Evolutionary conservation across 2,888 invertebrate species (phyloP).

Genomic region (Antitype chi): DNA sequence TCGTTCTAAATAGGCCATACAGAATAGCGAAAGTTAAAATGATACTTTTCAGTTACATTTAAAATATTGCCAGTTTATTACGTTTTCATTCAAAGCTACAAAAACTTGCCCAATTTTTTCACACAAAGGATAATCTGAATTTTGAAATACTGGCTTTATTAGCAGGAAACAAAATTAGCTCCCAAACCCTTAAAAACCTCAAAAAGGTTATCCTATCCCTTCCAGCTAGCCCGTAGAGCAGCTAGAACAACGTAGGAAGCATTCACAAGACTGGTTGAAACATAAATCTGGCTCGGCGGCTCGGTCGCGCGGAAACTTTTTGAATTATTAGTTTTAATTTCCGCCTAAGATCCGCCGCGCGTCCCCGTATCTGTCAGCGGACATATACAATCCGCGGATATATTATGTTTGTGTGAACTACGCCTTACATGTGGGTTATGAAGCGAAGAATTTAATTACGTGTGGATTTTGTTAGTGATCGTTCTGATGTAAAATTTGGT

Average conservation of each 20-base stretch:
- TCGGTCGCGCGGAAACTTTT: conserved; percentile 90
- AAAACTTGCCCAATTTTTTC: neutral
- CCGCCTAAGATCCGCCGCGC: conserved; percentile 89
- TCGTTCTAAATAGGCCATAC: neutral
- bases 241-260: conserved; percentile 81
- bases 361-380: conserved; percentile 88
- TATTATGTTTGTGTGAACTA: conserved; percentile 66
- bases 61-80: neutral
- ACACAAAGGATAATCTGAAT: neutral
- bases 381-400: conserved; percentile 78
- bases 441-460: conserved; percentile 65
- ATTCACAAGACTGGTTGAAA: conserved; percentile 86
- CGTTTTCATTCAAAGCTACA: neutral
- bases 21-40: neutral
- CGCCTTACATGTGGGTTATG: conserved; percentile 64
- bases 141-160: neutral
- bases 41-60: neutral
- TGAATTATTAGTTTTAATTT: conserved; percentile 92
- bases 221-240: conserved; percentile 73
- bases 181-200: conserved; percentile 32
- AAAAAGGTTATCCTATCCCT: conserved; percentile 67
- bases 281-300: conserved; percentile 89
- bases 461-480: conserved; percentile 47
- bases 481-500: conserved; percentile 10
- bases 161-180: conserved; percentile 22